Evolutionary conservation across 2,113 vertebrate species (phyloP).

Genomic region (Brienomyrus brachyistius): DNA sequence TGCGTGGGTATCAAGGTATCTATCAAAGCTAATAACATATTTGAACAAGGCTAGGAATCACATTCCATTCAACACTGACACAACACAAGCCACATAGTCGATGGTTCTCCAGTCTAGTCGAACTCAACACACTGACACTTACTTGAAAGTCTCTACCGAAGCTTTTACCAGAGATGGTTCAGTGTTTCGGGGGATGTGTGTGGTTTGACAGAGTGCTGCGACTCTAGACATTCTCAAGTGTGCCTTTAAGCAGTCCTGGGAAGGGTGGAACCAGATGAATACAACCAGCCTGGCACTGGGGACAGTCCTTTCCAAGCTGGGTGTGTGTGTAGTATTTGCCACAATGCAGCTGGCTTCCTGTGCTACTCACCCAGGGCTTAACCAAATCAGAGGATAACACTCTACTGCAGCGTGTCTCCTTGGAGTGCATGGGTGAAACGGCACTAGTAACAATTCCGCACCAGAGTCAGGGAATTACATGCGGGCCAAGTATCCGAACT

Average conservation of each 20-base stretch:
- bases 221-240: not conserved
- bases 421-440: not conserved
- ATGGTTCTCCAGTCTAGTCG: not conserved
- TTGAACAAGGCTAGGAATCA: constrained; percentile 45
- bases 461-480: not conserved
- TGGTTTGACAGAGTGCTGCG: not conserved
- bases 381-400: not conserved
- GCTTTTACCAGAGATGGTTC: not conserved
- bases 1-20: constrained; percentile 31
- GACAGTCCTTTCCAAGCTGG: not conserved
- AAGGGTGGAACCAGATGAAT: not conserved
- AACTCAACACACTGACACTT: not conserved
- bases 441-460: not conserved
- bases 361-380: not conserved
- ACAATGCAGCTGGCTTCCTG: not conserved
- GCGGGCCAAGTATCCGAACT: constrained; percentile 25
- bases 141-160: not conserved
- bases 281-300: not conserved
- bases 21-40: constrained; percentile 23
- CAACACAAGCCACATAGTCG: constrained; percentile 32
- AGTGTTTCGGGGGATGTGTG: not conserved
- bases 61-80: constrained; percentile 47
- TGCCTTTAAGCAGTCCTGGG: not conserved
- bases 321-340: not conserved
- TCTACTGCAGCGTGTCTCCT: not conserved